phyloP scores from a whole-genome alignment of 2,888 invertebrate species.

The Vandiemenella viatica region DNA sequence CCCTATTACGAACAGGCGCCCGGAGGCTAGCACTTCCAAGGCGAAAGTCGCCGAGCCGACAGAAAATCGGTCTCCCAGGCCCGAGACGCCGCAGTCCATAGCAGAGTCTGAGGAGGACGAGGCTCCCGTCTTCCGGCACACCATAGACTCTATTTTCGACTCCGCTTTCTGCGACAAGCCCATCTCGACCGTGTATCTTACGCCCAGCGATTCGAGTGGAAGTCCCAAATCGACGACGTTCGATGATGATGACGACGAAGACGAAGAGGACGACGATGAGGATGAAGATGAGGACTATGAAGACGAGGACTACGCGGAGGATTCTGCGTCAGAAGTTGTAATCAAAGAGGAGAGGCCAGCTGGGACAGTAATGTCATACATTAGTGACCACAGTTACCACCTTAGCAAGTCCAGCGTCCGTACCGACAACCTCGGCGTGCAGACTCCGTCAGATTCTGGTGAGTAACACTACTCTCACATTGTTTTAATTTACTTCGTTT shows the following conservation, averaged over 20 bases:
- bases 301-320: slow-evolving; percentile 18
- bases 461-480: slow-evolving; percentile 30
- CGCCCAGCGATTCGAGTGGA: no score
- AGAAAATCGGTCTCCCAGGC: slow-evolving; percentile 25
- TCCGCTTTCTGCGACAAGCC: no score
- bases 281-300: slow-evolving; percentile 20
- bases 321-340: not conserved
- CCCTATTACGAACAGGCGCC: slow-evolving; percentile 23
- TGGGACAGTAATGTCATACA: not conserved
- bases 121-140: slow-evolving; percentile 6
- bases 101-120: slow-evolving; percentile 25
- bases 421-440: slow-evolving; percentile 57
- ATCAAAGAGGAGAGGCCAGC: not conserved
- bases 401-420: slow-evolving; percentile 31
- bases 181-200: no score
- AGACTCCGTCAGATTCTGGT: slow-evolving; percentile 85
- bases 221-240: not conserved
- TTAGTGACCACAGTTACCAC: slow-evolving; percentile 46
- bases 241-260: slow-evolving; percentile 16
- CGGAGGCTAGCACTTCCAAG: slow-evolving; percentile 31
- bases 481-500: not conserved
- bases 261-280: slow-evolving; percentile 16
- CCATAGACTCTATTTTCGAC: not conserved
- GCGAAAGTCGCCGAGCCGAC: slow-evolving; percentile 16
- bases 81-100: slow-evolving; percentile 25